Percentiles rank a stretch among this genome's conserved stretches.
Evolutionary conservation across 2,888 invertebrate genomes (phyloP).

Genomic region (Drosophila engyochracea): DNA sequence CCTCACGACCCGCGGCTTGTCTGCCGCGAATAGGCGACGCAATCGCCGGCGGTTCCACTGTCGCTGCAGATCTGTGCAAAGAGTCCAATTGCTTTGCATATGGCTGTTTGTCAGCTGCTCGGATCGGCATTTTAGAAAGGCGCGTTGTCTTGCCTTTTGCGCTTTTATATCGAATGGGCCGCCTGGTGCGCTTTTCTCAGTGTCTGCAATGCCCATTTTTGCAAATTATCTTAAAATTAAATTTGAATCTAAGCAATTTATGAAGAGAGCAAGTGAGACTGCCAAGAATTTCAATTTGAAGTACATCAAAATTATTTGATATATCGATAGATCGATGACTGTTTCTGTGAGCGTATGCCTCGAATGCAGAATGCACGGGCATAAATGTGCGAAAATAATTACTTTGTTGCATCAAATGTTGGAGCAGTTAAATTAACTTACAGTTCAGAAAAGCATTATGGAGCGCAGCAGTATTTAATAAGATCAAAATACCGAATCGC

Average conservation of each 20-base stretch:
- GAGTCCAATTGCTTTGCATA: slow-evolving; percentile 15
- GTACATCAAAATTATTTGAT: background rate
- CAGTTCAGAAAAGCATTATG: background rate
- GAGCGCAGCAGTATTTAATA: background rate
- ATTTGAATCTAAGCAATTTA: slow-evolving; percentile 3
- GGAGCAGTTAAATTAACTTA: background rate
- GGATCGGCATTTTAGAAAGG: slow-evolving; percentile 22
- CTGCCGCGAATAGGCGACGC: slow-evolving; percentile 26
- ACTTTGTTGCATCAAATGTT: background rate
- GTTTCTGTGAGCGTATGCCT: background rate
- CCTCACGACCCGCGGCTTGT: background rate
- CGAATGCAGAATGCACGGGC: background rate
- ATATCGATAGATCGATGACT: slow-evolving; percentile 16
- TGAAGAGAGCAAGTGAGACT: background rate
- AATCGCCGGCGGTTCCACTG: slow-evolving; percentile 44
- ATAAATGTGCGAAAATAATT: background rate
- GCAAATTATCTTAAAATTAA: background rate
- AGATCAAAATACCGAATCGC: background rate
- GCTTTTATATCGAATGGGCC: background rate
- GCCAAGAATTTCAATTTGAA: slow-evolving; percentile 28
- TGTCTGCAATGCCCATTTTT: slow-evolving; percentile 41
- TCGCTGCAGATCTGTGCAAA: slow-evolving; percentile 39
- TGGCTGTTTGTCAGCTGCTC: slow-evolving; percentile 5
- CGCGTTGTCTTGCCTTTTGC: slow-evolving; percentile 6
- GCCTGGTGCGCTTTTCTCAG: slow-evolving; percentile 3